Conservation (phyloP, 1,140 invertebrate genomes). For the Drosophila guanche region DNA sequence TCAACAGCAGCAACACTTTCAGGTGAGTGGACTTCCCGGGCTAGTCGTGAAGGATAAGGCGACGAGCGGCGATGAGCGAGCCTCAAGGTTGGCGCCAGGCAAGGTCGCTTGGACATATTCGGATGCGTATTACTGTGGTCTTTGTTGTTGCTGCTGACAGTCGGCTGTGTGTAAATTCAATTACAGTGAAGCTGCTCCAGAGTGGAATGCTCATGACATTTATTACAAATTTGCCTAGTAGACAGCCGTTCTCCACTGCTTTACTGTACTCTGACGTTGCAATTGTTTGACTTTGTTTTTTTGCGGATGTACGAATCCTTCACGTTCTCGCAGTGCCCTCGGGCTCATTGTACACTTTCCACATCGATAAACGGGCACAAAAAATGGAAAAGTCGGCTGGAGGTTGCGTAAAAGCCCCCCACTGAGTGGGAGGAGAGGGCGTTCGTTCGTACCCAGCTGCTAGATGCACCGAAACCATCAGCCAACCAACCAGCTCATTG, state of each 20-base stretch:
- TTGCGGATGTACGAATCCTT: slow-evolving; percentile 7
- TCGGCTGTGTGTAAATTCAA: slow-evolving; percentile 25
- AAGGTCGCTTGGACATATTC: slow-evolving; percentile 46
- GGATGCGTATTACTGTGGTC: slow-evolving; percentile 28
- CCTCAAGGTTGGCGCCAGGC: slow-evolving; percentile 51
- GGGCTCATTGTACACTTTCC: slow-evolving; percentile 15
- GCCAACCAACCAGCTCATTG: not conserved
- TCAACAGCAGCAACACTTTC: slow-evolving; percentile 76
- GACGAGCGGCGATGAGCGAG: slow-evolving; percentile 32
- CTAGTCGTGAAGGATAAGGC: not conserved
- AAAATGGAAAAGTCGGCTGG: slow-evolving; percentile 19
- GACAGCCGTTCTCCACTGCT: not conserved
- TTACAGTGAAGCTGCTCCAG: slow-evolving; percentile 29
- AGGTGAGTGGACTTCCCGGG: slow-evolving; percentile 58
- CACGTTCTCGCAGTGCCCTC: slow-evolving; percentile 15
- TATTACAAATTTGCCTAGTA: not conserved
- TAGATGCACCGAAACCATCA: slow-evolving; percentile 1
- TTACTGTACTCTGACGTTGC: slow-evolving; percentile 12
- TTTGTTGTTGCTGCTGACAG: slow-evolving; percentile 23
- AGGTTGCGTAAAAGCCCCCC: slow-evolving; percentile 21
- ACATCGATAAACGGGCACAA: slow-evolving; percentile 15
- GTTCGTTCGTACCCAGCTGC: not conserved
- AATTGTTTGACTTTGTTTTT: slow-evolving; percentile 8
- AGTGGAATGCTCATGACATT: not conserved
- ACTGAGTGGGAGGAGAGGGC: no score